A percentile compares a stretch with the other conserved stretches of the same genome.
Evolutionary conservation across 1,140 invertebrate species (phyloP).

Genomic region (Aphis craccivora): DNA sequence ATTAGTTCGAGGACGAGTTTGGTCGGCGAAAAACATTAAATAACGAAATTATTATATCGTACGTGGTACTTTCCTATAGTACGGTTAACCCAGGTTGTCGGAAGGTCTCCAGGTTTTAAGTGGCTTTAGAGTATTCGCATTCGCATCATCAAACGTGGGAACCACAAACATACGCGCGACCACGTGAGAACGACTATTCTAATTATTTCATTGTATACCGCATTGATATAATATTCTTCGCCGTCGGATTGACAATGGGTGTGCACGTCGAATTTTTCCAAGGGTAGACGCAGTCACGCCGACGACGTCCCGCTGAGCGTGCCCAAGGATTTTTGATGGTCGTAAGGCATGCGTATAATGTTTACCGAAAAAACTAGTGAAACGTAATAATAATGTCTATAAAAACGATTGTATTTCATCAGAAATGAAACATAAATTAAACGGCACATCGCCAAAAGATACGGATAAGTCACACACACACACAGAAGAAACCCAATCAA

Average conservation of each 20-base stretch:
- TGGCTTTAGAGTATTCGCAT: background rate
- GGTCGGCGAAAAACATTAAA: background rate
- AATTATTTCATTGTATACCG: background rate
- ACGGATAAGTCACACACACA: background rate
- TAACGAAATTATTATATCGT: background rate
- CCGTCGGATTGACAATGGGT: background rate
- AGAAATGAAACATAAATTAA: background rate
- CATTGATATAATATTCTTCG: background rate
- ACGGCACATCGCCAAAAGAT: too few species aligned
- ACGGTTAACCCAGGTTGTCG: background rate
- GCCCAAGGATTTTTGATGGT: background rate
- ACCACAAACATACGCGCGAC: background rate
- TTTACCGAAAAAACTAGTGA: background rate
- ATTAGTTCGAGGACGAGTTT: background rate
- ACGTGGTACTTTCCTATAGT: background rate
- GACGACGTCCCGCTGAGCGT: background rate
- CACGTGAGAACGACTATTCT: background rate
- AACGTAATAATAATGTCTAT: background rate
- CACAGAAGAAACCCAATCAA: background rate
- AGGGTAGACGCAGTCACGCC: background rate
- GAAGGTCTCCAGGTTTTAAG: background rate
- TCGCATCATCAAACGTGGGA: background rate
- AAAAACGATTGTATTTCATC: background rate
- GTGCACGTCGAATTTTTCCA: background rate
- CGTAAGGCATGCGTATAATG: background rate